A percentile compares a stretch with the other conserved stretches of the same genome.
These are phyloP conservation scores for Cyprinodon brontotheroides DNA, from an alignment of 2,113 vertebrate genomes.

Conservation along the genomic window DNA sequence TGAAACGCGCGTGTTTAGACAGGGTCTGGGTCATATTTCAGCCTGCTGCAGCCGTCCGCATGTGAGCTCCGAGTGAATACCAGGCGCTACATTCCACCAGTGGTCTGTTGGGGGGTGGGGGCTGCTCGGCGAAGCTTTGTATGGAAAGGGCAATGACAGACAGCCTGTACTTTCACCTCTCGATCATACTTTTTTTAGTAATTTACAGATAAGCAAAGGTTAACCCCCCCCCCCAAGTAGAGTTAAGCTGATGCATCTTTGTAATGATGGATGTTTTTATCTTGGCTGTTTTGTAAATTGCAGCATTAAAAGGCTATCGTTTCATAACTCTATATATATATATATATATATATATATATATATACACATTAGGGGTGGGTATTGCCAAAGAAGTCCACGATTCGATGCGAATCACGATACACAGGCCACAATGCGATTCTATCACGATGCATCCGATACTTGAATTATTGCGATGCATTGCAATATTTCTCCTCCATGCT, in stretches of 20 bases:
- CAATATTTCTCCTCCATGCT: too few relatives aligned
- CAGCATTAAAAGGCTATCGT: too few relatives aligned
- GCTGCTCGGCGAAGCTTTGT: constrained; percentile 61
- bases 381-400: too few relatives aligned
- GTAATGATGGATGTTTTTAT: too few relatives aligned
- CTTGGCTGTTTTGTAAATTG: too few relatives aligned
- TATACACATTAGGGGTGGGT: too few relatives aligned
- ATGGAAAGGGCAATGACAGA: constrained; percentile 39
- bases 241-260: neutral
- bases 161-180: constrained; percentile 39
- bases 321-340: too few relatives aligned
- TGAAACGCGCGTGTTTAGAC: constrained; percentile 68
- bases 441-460: too few relatives aligned
- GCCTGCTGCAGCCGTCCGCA: constrained; percentile 45
- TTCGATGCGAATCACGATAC: too few relatives aligned
- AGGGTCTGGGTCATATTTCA: constrained; percentile 72
- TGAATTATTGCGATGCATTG: too few relatives aligned
- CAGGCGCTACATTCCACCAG: constrained; percentile 73
- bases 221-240: neutral
- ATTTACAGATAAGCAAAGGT: constrained; percentile 40
- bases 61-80: constrained; percentile 63
- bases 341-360: too few relatives aligned
- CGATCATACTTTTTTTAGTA: constrained; percentile 40
- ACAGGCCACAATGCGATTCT: too few relatives aligned
- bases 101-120: constrained; percentile 60